Evolutionary conservation across 1,140 invertebrate genomes (phyloP).

Genomic region (Lethocerus indicus): DNA sequence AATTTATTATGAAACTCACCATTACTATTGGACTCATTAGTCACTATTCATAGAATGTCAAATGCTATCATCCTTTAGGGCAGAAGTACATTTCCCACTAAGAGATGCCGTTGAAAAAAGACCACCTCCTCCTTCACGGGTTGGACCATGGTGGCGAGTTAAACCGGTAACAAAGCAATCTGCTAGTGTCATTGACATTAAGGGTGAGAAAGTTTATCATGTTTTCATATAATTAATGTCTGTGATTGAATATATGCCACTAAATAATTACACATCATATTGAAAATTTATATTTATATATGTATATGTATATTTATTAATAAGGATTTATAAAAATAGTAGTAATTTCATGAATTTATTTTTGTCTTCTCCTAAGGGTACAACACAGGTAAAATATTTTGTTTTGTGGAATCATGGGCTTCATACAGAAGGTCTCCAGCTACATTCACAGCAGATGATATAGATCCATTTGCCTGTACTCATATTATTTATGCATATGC

Average conservation of each 20-base stretch:
- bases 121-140: slow-evolving; percentile 19
- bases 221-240: background rate
- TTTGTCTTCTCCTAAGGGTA: slow-evolving; percentile 1
- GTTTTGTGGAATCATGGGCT: slow-evolving; percentile 47
- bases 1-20: background rate
- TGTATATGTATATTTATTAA: background rate
- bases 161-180: slow-evolving; percentile 7
- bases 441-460: slow-evolving; percentile 39
- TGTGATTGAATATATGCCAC: background rate
- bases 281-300: background rate
- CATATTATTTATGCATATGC: slow-evolving; percentile 69
- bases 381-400: slow-evolving; percentile 25
- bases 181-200: slow-evolving; percentile 4
- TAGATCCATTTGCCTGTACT: slow-evolving; percentile 55
- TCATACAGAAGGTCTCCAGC: slow-evolving; percentile 46
- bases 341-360: background rate
- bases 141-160: slow-evolving; percentile 12
- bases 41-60: slow-evolving; percentile 2
- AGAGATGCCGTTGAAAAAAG: slow-evolving; percentile 50
- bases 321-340: background rate
- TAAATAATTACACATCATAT: background rate
- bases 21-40: background rate
- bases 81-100: slow-evolving; percentile 26
- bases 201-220: background rate
- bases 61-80: too few relatives aligned